These are phyloP conservation scores for Phylloscopus trochiloides DNA, from an alignment of 2,113 vertebrate genomes.

Conservation along the genomic window DNA sequence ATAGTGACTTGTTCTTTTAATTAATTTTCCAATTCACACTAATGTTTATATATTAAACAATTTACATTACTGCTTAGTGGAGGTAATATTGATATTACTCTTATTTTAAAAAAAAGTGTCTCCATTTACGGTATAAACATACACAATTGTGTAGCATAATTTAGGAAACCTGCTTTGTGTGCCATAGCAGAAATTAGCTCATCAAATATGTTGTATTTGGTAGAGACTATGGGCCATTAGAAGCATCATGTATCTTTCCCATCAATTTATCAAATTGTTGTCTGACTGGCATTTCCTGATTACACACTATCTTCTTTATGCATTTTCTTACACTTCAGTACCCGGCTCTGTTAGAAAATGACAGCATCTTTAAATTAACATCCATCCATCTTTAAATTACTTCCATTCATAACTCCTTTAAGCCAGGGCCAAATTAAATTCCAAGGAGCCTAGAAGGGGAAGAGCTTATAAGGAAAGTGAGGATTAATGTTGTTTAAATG, in stretches of 20 bases:
- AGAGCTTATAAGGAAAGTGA: constrained; percentile 25
- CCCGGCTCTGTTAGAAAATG: not conserved
- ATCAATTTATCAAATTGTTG: constrained; percentile 37
- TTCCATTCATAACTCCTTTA: constrained; percentile 55
- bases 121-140: not conserved
- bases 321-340: constrained; percentile 49
- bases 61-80: constrained; percentile 37
- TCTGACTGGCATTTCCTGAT: constrained; percentile 43
- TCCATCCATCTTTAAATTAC: constrained; percentile 55
- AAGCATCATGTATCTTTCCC: not conserved
- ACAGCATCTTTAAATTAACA: constrained; percentile 47
- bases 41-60: constrained; percentile 62
- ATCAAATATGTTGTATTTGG: not conserved
- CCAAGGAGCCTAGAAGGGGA: constrained; percentile 31
- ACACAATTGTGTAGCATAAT: not conserved
- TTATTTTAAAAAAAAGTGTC: not conserved
- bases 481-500: constrained; percentile 29
- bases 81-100: constrained; percentile 32
- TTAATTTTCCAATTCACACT: constrained; percentile 55
- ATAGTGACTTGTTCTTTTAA: constrained; percentile 62
- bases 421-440: constrained; percentile 52
- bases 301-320: not conserved
- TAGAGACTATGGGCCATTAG: not conserved
- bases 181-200: not conserved
- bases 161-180: not conserved